These are phyloP conservation scores for Bhutanitis thaidina DNA, from an alignment of 2,888 invertebrate species.

Conservation along the genomic window DNA sequence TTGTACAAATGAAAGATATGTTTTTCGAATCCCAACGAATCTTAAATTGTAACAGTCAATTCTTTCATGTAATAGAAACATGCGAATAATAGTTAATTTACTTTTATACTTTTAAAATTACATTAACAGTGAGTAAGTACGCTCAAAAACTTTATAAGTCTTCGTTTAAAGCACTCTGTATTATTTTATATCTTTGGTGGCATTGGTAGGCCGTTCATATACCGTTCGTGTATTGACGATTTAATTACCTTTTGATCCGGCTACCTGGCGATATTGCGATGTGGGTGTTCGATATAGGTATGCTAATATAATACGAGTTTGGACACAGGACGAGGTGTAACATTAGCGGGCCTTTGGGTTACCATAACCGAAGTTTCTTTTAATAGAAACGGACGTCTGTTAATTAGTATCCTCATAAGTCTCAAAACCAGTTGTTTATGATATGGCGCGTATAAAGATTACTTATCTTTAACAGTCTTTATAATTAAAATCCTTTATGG, in stretches of 20 bases:
- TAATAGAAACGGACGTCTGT: conserved; percentile 32
- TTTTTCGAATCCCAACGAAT: no score
- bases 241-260: conserved; percentile 77
- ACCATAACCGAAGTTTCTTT: conserved; percentile 38
- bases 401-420: conserved; percentile 5
- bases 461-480: no score
- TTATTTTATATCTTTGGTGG: conserved; percentile 36
- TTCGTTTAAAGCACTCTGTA: conserved; percentile 30
- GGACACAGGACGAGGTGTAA: conserved; percentile 41
- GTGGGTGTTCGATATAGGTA: conserved; percentile 76
- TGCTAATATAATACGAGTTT: conserved; percentile 50
- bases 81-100: no score
- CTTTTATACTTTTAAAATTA: no score
- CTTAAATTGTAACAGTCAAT: no score
- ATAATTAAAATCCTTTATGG: no score
- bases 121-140: background rate
- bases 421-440: background rate
- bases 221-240: conserved; percentile 75
- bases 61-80: no score
- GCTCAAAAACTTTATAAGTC: background rate
- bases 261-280: conserved; percentile 62
- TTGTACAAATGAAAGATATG: no score
- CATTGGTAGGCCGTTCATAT: conserved; percentile 63
- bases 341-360: conserved; percentile 48
- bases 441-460: no score